Evolutionary conservation across 2,797 vertebrate species (phyloP).

Genomic region (Hemibagrus guttatus): DNA sequence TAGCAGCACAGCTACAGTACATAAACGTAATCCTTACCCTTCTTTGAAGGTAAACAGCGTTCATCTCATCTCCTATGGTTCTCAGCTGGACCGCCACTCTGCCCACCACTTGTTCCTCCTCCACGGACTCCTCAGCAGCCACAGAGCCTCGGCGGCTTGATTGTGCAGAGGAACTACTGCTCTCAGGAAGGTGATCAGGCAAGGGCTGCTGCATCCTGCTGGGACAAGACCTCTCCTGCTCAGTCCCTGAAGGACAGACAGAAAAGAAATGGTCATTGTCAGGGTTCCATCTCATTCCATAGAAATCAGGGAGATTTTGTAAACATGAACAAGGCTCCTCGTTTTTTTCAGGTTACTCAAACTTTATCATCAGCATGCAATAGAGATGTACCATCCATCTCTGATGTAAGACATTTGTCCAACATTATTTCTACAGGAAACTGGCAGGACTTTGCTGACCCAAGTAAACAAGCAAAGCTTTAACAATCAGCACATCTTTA

Average conservation of each 20-base stretch:
- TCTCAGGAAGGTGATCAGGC: conserved; percentile 65
- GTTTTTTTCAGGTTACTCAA: not conserved
- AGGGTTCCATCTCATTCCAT: not conserved
- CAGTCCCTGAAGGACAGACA: conserved; percentile 54
- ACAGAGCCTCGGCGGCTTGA: conserved; percentile 34
- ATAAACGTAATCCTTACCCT: conserved; percentile 63
- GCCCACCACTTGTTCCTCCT: conserved; percentile 58
- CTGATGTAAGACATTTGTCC: not conserved
- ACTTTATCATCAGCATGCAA: not conserved
- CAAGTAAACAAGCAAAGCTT: not conserved
- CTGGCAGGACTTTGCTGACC: not conserved
- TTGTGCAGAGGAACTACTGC: conserved; percentile 43
- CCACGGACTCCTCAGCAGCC: conserved; percentile 24
- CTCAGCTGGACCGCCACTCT: conserved; percentile 71
- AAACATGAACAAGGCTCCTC: not conserved
- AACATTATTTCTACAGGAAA: not conserved
- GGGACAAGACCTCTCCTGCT: conserved; percentile 40
- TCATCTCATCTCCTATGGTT: conserved; percentile 72
- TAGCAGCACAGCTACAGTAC: conserved; percentile 1
- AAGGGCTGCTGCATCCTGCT: conserved; percentile 53
- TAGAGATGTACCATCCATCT: not conserved
- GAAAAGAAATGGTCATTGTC: conserved; percentile 1
- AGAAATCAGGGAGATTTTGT: not conserved
- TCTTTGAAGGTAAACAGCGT: conserved; percentile 66
- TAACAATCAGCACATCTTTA: not conserved